Percentiles rank a stretch among this genome's conserved stretches.
Evolutionary conservation across 2,888 invertebrate species (phyloP).

Genomic region (Caenorhabditis afra): DNA sequence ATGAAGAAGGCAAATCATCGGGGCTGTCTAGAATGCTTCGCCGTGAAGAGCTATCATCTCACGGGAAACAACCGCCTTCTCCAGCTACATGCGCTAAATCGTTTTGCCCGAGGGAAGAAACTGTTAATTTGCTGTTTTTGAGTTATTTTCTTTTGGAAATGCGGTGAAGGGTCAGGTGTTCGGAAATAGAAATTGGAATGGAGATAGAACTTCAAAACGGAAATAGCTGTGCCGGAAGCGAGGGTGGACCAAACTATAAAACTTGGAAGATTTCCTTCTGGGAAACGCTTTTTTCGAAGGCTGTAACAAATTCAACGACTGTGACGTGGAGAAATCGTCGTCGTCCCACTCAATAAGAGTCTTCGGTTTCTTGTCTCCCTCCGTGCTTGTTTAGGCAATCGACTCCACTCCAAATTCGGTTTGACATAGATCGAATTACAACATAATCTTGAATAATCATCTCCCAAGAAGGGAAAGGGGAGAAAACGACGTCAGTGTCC

Average conservation of each 20-base stretch:
- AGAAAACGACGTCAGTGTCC: background rate
- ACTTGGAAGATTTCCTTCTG: no score
- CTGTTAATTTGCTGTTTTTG: no score
- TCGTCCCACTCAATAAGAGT: constrained; percentile 32
- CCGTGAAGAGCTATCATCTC: constrained; percentile 8
- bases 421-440: constrained; percentile 37
- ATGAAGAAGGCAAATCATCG: background rate
- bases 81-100: no score
- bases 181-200: background rate
- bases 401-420: constrained; percentile 30
- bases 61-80: no score
- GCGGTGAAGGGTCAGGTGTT: background rate
- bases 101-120: background rate
- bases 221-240: no score
- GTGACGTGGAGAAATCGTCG: background rate
- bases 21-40: constrained; percentile 6
- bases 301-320: no score
- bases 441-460: constrained; percentile 55
- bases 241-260: background rate
- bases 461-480: constrained; percentile 6
- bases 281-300: no score
- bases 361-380: constrained; percentile 21
- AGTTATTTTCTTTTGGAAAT: no score
- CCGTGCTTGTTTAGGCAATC: constrained; percentile 25
- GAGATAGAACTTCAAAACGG: background rate